Conservation (phyloP, 2,888 invertebrate species). For the Polydrusus pterygomalis region DNA sequence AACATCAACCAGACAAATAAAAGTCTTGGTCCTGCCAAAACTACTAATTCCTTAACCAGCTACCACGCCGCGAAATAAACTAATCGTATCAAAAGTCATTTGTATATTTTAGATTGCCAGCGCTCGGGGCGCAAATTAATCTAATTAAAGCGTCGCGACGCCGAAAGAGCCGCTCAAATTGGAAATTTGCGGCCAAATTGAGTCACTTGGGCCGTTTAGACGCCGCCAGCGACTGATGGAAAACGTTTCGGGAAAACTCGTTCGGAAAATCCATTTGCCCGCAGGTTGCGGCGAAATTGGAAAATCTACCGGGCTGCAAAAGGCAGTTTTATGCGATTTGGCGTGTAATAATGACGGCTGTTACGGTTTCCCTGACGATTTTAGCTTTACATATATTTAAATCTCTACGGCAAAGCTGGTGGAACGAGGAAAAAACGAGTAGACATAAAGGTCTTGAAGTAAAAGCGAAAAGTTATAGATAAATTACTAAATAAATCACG, state of each 20-base stretch:
- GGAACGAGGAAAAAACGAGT: not conserved
- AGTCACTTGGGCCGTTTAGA: conserved; percentile 43
- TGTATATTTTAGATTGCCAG: conserved; percentile 18
- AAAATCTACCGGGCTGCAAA: conserved; percentile 11
- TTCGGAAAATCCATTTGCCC: conserved; percentile 40
- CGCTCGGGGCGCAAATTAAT: conserved; percentile 38
- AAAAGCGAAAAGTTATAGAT: no score
- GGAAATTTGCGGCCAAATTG: conserved; percentile 52
- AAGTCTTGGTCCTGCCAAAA: not conserved
- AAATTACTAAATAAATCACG: no score
- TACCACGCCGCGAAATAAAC: not conserved
- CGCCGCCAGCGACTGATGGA: conserved; percentile 34
- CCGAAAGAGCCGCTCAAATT: conserved; percentile 46
- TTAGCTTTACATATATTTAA: not conserved
- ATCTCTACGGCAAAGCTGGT: not conserved
- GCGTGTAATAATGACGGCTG: not conserved
- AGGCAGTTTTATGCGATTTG: conserved; percentile 1
- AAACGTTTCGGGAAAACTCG: conserved; percentile 33
- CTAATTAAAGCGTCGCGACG: conserved; percentile 36
- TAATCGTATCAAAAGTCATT: conserved; percentile 5
- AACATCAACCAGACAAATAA: not conserved
- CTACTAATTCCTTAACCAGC: conserved; percentile 5
- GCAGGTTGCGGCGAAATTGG: conserved; percentile 25
- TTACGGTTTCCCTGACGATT: not conserved
- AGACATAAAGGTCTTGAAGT: no score